These are phyloP conservation scores for Scopus umbretta DNA, from an alignment of 2,113 vertebrate species.

Conservation along the genomic window DNA sequence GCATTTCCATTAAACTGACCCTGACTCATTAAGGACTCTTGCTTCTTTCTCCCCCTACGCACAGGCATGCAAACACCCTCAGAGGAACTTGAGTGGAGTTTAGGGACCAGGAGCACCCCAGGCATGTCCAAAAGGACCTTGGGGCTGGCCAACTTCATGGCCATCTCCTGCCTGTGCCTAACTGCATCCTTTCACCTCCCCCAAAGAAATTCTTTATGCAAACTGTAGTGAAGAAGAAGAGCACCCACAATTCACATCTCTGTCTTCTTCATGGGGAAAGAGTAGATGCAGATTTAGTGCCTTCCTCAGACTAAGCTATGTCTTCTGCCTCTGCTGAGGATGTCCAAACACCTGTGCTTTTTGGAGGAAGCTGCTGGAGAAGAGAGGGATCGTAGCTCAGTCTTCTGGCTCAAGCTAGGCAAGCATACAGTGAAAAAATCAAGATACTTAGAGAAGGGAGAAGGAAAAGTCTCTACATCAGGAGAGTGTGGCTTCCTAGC, in stretches of 20 bases:
- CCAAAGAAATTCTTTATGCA: not conserved
- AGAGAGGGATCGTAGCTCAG: not conserved
- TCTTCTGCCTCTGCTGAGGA: not conserved
- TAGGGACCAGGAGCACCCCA: not conserved
- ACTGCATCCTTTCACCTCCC: not conserved
- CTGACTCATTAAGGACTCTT: not conserved
- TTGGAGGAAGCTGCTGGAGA: not conserved
- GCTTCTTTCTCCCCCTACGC: not conserved
- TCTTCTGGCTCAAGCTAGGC: not conserved
- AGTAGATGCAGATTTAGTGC: not conserved
- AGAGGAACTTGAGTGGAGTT: not conserved
- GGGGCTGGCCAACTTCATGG: rapidly evolving
- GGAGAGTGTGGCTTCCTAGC: not conserved
- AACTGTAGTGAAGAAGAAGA: not conserved
- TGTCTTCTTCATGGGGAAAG: not conserved
- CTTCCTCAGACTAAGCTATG: not conserved
- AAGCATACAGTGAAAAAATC: not conserved
- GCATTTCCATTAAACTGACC: not conserved
- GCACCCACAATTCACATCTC: not conserved
- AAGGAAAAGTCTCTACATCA: not conserved
- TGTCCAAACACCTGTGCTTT: not conserved
- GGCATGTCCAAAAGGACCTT: not conserved
- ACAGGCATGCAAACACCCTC: not conserved
- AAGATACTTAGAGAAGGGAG: not conserved
- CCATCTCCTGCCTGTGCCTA: not conserved